A percentile compares a stretch with the other conserved stretches of the same genome.
phyloP scores from a whole-genome alignment of 2,113 vertebrate species.

The Cyanistes caeruleus region DNA sequence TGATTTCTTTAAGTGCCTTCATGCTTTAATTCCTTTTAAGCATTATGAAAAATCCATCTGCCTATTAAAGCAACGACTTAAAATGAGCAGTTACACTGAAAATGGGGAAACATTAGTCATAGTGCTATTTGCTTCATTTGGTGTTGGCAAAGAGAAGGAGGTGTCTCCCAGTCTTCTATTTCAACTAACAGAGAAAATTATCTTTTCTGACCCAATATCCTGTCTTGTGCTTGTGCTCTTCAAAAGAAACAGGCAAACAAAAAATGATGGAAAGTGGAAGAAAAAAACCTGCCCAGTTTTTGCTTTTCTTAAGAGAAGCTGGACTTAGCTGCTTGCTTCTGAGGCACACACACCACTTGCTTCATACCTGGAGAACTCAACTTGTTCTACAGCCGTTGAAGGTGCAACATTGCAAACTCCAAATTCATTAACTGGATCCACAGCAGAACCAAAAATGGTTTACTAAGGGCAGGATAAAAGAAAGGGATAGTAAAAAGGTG shows the following conservation, averaged over 20 bases:
- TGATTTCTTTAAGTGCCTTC: constrained; percentile 31
- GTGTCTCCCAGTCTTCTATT: not conserved
- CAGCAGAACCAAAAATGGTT: not conserved
- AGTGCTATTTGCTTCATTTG: not conserved
- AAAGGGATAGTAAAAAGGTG: not conserved
- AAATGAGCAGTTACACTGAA: not conserved
- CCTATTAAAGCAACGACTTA: constrained; percentile 41
- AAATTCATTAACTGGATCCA: not conserved
- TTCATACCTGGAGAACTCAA: not conserved
- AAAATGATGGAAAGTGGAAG: not conserved
- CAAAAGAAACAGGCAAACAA: not conserved
- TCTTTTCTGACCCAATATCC: not conserved
- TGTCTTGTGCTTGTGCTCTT: not conserved
- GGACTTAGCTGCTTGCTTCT: not conserved
- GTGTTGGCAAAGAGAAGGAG: not conserved
- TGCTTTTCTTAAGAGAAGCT: not conserved
- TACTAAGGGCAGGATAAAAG: not conserved
- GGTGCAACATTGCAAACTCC: not conserved
- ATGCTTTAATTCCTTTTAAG: constrained; percentile 29
- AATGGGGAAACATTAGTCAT: not conserved
- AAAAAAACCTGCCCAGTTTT: not conserved
- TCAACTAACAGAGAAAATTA: not conserved
- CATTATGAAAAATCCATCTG: constrained; percentile 23
- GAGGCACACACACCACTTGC: not conserved
- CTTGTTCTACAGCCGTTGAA: not conserved